These are phyloP conservation scores for Hemitrygon akajei DNA, from an alignment of 2,797 vertebrate species.

Conservation along the genomic window DNA sequence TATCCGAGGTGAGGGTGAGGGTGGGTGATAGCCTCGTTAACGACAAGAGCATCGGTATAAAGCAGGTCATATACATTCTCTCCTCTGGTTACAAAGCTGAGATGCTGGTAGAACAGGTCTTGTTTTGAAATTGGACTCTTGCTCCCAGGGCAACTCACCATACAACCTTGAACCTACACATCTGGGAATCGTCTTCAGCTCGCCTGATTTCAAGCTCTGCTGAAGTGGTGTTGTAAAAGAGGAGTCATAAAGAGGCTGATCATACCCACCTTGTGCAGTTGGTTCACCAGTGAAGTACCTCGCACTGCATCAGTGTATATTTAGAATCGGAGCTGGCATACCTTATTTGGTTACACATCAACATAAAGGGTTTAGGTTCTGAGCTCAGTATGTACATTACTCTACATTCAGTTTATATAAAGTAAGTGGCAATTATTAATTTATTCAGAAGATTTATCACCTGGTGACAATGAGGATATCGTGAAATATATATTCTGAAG, in stretches of 20 bases:
- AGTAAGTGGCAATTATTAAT: neutral
- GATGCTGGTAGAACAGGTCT: too few species aligned
- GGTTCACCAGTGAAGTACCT: neutral
- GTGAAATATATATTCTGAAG: neutral
- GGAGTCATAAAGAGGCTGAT: too few species aligned
- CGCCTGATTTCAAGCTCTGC: neutral
- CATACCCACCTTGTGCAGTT: neutral
- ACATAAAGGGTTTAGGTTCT: neutral
- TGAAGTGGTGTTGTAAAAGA: neutral
- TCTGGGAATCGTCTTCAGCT: neutral
- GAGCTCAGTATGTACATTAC: neutral
- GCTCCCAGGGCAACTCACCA: neutral
- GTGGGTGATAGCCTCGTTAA: too few species aligned
- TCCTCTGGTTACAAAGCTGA: too few species aligned
- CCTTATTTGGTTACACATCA: slow-evolving; percentile 14
- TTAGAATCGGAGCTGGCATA: neutral
- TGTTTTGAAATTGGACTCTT: neutral
- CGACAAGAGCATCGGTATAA: too few species aligned
- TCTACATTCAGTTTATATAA: neutral
- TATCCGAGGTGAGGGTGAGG: too few species aligned
- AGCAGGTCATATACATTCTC: too few species aligned
- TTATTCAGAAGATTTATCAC: neutral
- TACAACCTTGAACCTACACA: neutral
- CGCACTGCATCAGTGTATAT: neutral
- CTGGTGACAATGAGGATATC: neutral